phyloP scores from a whole-genome alignment of 2,113 vertebrate species.

The Melospiza georgiana region DNA sequence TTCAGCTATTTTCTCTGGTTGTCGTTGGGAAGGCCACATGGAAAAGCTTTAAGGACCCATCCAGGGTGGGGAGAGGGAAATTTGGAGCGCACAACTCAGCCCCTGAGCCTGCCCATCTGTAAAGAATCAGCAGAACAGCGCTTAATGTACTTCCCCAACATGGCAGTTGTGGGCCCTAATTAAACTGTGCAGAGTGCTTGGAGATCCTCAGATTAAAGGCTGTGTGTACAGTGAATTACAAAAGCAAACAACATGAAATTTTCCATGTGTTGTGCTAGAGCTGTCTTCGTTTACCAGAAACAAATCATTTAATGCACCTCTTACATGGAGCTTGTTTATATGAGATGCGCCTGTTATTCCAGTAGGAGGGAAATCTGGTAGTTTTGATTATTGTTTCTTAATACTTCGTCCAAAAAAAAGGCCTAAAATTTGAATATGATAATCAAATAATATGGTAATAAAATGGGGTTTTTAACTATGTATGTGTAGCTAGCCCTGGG shows the following conservation, averaged over 20 bases:
- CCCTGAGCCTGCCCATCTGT: constrained; percentile 3
- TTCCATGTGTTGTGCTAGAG: constrained; percentile 36
- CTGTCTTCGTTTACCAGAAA: constrained; percentile 50
- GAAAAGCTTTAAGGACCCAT: not conserved
- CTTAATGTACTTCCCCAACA: constrained; percentile 26
- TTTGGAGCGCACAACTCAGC: not conserved
- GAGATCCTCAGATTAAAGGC: constrained; percentile 50
- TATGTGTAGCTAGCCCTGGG: not conserved
- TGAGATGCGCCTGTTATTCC: constrained; percentile 15
- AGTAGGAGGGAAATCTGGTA: not conserved
- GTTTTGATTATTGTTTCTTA: not conserved
- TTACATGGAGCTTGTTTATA: constrained; percentile 3
- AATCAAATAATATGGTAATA: not conserved
- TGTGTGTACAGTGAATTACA: constrained; percentile 38
- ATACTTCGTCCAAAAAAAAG: not conserved
- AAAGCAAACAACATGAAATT: constrained; percentile 60
- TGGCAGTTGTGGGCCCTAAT: constrained; percentile 47
- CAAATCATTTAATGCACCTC: constrained; percentile 21
- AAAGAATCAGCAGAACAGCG: constrained; percentile 50
- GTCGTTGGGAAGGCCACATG: not conserved
- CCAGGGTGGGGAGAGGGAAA: not conserved
- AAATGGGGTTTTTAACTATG: not conserved
- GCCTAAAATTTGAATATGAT: not conserved
- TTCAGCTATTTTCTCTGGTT: not conserved
- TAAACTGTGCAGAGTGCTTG: not conserved